A percentile compares a stretch with the other conserved stretches of the same genome.
phyloP scores from a whole-genome alignment of 1,140 invertebrate genomes.

The Bombus pascuorum region DNA sequence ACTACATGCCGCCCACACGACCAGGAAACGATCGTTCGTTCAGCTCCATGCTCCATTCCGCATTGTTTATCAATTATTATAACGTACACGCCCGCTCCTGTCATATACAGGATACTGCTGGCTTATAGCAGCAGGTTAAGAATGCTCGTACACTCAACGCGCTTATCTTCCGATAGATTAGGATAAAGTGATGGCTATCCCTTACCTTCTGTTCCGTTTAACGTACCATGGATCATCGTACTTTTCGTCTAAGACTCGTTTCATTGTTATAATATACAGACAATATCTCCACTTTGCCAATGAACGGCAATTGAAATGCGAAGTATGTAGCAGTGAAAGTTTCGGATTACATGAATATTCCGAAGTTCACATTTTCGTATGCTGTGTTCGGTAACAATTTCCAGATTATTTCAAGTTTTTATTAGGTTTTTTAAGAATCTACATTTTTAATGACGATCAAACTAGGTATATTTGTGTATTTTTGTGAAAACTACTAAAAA shows the following conservation, averaged over 20 bases:
- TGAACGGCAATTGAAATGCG: too few relatives aligned
- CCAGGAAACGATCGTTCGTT: constrained; percentile 65
- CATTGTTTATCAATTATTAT: constrained; percentile 74
- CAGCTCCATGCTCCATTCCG: constrained; percentile 52
- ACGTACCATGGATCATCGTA: neutral
- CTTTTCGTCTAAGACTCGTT: neutral
- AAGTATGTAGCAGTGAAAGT: neutral
- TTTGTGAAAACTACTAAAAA: too few relatives aligned
- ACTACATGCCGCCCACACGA: constrained; percentile 66
- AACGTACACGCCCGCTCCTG: constrained; percentile 50
- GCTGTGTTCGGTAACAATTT: neutral
- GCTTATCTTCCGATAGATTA: constrained; percentile 7
- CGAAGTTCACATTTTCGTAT: neutral
- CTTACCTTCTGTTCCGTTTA: neutral
- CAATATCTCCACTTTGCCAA: too few relatives aligned
- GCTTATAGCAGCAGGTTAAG: constrained; percentile 21
- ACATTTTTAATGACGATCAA: neutral
- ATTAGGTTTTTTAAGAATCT: neutral
- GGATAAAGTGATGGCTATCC: neutral
- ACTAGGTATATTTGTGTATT: too few relatives aligned
- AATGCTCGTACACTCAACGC: neutral
- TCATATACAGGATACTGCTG: constrained; percentile 7
- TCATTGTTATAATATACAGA: neutral
- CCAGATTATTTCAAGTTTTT: neutral
- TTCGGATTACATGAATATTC: neutral